Evolutionary conservation across 2,888 invertebrate species (phyloP).

Genomic region (Cephus rjabovi): DNA sequence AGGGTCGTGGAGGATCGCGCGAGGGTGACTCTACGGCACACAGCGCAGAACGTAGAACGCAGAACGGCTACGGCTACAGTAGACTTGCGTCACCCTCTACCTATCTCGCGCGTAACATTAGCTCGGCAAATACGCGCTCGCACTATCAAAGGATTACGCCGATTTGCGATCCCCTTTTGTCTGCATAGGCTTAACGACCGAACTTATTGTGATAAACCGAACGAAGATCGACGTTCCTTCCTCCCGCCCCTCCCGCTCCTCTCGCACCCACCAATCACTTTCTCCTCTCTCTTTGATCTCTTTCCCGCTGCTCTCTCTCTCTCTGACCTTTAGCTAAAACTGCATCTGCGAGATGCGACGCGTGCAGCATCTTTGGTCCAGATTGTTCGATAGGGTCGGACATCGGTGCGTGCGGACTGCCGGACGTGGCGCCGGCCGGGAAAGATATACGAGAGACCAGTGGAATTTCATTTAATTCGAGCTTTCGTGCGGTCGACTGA

Average conservation of each 20-base stretch:
- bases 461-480: slow-evolving; percentile 63
- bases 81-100: too few relatives aligned
- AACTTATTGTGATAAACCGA: not conserved
- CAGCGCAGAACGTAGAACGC: slow-evolving; percentile 7
- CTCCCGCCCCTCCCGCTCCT: not conserved
- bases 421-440: slow-evolving; percentile 39
- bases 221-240: not conserved
- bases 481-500: slow-evolving; percentile 56
- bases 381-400: not conserved
- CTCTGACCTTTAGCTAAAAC: too few relatives aligned
- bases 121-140: slow-evolving; percentile 44
- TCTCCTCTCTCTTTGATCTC: too few relatives aligned
- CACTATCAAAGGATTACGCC: slow-evolving; percentile 43
- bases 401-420: too few relatives aligned
- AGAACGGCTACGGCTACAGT: not conserved
- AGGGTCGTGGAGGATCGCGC: slow-evolving; percentile 48
- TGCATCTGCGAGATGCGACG: too few relatives aligned
- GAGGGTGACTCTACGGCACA: slow-evolving; percentile 28
- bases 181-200: slow-evolving; percentile 10
- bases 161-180: slow-evolving; percentile 11
- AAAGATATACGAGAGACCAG: slow-evolving; percentile 60
- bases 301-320: too few relatives aligned
- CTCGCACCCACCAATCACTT: not conserved
- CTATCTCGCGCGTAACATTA: slow-evolving; percentile 40
- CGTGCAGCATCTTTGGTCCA: slow-evolving; percentile 5